Evolutionary conservation across 2,113 vertebrate species (phyloP).

Genomic region (Excalfactoria chinensis): DNA sequence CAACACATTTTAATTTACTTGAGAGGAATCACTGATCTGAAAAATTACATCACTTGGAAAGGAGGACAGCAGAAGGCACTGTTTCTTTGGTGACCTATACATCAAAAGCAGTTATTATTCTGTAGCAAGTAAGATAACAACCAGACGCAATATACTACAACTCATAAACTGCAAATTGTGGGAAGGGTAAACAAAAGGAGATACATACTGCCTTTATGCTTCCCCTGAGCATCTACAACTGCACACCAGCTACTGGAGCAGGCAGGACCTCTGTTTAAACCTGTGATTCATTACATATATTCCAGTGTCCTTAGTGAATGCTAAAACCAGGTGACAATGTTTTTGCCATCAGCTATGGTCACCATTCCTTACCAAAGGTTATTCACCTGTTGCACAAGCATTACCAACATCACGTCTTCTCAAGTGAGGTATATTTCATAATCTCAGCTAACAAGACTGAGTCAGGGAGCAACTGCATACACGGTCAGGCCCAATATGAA

Average conservation of each 20-base stretch:
- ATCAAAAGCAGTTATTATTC: background rate
- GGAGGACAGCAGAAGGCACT: background rate
- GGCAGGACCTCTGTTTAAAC: background rate
- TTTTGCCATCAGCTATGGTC: background rate
- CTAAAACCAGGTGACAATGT: background rate
- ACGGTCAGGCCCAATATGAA: fast-evolving
- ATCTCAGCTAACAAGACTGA: background rate
- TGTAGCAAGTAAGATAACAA: background rate
- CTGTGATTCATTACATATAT: background rate
- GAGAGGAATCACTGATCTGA: constrained; percentile 31
- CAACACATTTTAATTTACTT: background rate
- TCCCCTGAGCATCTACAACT: background rate
- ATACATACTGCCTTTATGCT: background rate
- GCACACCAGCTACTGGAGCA: background rate
- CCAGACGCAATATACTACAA: background rate
- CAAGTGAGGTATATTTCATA: background rate
- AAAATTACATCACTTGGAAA: constrained; percentile 20
- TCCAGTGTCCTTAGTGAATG: background rate
- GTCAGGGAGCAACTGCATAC: background rate
- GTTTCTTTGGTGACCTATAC: background rate
- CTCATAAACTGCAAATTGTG: background rate
- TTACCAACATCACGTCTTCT: background rate
- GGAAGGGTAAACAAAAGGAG: background rate
- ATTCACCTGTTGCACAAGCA: background rate
- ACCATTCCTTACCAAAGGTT: background rate